Evolutionary conservation across 1,140 invertebrate species (phyloP).

Genomic region (Cyphomyrmex costatus): DNA sequence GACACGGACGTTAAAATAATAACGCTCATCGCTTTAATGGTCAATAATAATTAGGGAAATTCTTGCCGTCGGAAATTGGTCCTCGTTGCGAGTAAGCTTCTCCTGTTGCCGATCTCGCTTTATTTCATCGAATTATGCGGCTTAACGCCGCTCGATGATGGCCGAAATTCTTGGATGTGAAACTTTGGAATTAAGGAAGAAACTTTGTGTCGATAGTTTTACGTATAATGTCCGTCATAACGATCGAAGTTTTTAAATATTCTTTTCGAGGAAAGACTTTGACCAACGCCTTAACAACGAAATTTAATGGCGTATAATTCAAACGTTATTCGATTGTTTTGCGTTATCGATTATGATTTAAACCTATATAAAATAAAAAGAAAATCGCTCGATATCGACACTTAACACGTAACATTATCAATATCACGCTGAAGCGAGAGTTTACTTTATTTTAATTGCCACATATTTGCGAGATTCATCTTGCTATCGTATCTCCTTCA

Average conservation of each 20-base stretch:
- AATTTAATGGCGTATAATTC: not conserved
- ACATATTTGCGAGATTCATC: not conserved
- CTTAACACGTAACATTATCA: not conserved
- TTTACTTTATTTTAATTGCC: not conserved
- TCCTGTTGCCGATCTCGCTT: constrained; percentile 61
- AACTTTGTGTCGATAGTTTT: constrained; percentile 21
- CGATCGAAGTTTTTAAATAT: constrained; percentile 31
- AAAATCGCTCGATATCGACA: not conserved
- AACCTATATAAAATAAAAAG: not conserved
- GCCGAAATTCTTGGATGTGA: constrained; percentile 50
- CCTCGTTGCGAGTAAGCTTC: constrained; percentile 62
- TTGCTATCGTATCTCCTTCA: not conserved
- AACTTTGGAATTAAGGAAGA: constrained; percentile 59
- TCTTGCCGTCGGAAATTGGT: constrained; percentile 80
- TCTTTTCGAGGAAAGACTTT: not conserved
- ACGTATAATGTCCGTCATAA: constrained; percentile 18
- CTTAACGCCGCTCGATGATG: constrained; percentile 51
- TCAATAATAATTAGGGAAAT: constrained; percentile 86
- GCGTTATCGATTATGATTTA: not conserved
- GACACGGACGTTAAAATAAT: constrained; percentile 85
- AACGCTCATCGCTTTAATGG: constrained; percentile 85
- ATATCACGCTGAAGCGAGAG: not conserved
- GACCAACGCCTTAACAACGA: not conserved
- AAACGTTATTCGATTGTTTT: not conserved
- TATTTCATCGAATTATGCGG: constrained; percentile 62